A percentile compares a stretch with the other conserved stretches of the same genome.
Evolutionary conservation across 1,140 invertebrate species (phyloP).

Genomic region (Lanistes nyassanus): DNA sequence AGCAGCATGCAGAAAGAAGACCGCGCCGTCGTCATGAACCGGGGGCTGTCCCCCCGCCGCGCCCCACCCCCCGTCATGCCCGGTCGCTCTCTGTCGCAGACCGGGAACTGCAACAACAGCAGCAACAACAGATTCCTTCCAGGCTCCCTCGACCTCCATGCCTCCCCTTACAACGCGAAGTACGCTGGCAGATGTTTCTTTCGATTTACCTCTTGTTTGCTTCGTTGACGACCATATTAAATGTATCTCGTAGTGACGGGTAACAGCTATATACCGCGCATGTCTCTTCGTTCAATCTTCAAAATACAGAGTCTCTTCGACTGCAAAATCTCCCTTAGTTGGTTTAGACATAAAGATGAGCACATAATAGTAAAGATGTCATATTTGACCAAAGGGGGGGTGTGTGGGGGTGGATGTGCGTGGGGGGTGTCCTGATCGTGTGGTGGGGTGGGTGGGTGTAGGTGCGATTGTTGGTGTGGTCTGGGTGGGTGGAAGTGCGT

Average conservation of each 20-base stretch:
- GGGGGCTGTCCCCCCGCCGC: constrained; percentile 13
- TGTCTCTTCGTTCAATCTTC: not conserved
- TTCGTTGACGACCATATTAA: not conserved
- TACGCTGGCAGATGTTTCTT: constrained; percentile 5
- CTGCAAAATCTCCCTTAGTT: not conserved
- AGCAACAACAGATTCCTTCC: constrained; percentile 5
- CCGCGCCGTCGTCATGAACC: constrained; percentile 10
- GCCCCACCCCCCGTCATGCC: constrained; percentile 14
- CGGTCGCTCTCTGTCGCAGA: constrained; percentile 3
- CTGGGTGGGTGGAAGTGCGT: not conserved
- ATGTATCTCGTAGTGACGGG: not conserved
- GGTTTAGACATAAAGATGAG: too few relatives aligned
- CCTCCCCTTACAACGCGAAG: constrained; percentile 25
- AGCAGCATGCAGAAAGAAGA: not conserved
- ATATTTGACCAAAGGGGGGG: not conserved
- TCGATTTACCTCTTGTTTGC: too few relatives aligned
- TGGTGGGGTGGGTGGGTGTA: constrained; percentile 7
- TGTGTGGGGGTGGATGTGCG: not conserved
- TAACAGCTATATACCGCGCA: not conserved
- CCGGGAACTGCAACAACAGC: constrained; percentile 4
- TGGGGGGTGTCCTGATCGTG: not conserved
- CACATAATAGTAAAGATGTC: too few relatives aligned
- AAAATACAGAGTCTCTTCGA: not conserved
- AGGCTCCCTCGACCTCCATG: constrained; percentile 18
- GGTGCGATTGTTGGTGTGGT: not conserved